Conservation (phyloP, 2,888 invertebrate genomes). For the Odontocolon sp. region DNA sequence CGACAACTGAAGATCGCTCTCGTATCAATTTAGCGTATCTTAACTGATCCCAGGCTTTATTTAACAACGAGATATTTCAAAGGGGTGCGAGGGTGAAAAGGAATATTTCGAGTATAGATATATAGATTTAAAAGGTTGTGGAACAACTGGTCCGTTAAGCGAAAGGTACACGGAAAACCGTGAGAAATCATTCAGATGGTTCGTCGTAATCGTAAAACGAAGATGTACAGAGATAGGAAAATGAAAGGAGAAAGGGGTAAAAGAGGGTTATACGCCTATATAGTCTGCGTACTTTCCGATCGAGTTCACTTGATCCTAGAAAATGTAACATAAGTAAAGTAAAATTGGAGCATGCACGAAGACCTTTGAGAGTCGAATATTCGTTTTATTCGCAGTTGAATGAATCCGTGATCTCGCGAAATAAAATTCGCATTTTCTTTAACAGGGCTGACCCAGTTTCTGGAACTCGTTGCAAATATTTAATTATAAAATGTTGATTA, state of each 20-base stretch:
- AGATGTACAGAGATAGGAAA: background rate
- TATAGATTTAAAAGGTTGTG: too few relatives aligned
- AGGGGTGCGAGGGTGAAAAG: too few relatives aligned
- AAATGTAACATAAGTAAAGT: slow-evolving; percentile 26
- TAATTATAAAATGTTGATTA: slow-evolving; percentile 23
- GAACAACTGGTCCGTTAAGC: background rate
- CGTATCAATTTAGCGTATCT: too few relatives aligned
- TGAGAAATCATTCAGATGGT: slow-evolving; percentile 48
- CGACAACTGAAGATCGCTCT: too few relatives aligned
- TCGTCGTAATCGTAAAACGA: slow-evolving; percentile 26
- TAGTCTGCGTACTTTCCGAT: background rate
- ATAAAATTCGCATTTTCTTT: slow-evolving; percentile 14
- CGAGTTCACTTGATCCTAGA: slow-evolving; percentile 1
- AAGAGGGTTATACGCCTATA: background rate
- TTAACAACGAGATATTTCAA: too few relatives aligned
- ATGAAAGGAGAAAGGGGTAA: background rate
- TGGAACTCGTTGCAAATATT: background rate
- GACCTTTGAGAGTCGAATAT: slow-evolving; percentile 7
- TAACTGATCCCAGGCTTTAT: too few relatives aligned
- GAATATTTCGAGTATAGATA: background rate
- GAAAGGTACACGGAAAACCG: slow-evolving; percentile 18
- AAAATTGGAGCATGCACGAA: slow-evolving; percentile 19
- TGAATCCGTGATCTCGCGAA: slow-evolving; percentile 22
- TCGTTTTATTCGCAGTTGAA: background rate
- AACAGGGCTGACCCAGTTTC: slow-evolving; percentile 45